phyloP scores from a whole-genome alignment of 2,888 invertebrate species.

The Papilio elwesi region DNA sequence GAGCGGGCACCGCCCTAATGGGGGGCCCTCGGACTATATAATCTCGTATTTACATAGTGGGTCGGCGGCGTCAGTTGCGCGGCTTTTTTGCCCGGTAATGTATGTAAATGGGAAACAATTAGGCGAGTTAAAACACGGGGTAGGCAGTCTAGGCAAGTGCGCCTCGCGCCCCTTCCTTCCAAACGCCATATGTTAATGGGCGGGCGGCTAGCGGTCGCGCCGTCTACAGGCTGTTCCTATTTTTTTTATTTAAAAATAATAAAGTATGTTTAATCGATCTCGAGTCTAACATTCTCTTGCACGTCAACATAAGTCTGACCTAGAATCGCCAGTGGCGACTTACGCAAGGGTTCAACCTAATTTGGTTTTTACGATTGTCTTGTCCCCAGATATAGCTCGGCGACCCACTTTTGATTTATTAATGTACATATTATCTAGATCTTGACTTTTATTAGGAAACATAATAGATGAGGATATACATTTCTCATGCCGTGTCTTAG shows the following conservation, averaged over 20 bases:
- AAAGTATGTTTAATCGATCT: too few relatives aligned
- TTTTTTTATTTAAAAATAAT: slow-evolving; percentile 8
- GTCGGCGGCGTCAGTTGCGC: slow-evolving; percentile 73
- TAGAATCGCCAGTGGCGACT: too few relatives aligned
- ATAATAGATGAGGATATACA: too few relatives aligned
- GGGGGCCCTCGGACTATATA: slow-evolving; percentile 59
- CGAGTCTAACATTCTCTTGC: too few relatives aligned
- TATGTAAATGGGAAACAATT: slow-evolving; percentile 84
- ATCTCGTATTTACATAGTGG: slow-evolving; percentile 71
- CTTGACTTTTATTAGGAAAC: too few relatives aligned
- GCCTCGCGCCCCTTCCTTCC: slow-evolving; percentile 73
- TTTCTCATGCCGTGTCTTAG: too few relatives aligned
- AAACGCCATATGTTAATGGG: slow-evolving; percentile 77
- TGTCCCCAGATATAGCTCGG: too few relatives aligned
- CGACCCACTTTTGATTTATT: too few relatives aligned
- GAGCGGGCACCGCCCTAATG: slow-evolving; percentile 59
- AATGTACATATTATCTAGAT: too few relatives aligned
- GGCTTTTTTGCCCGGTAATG: slow-evolving; percentile 78
- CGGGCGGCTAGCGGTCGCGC: slow-evolving; percentile 57
- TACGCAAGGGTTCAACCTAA: too few relatives aligned
- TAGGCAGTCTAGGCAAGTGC: slow-evolving; percentile 80
- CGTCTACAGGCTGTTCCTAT: slow-evolving; percentile 36
- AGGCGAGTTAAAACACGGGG: slow-evolving; percentile 83
- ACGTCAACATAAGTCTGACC: too few relatives aligned
- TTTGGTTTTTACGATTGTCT: too few relatives aligned